These are phyloP conservation scores for Heteromormyrus szaboi DNA, from an alignment of 2,797 vertebrate genomes.

Conservation along the genomic window DNA sequence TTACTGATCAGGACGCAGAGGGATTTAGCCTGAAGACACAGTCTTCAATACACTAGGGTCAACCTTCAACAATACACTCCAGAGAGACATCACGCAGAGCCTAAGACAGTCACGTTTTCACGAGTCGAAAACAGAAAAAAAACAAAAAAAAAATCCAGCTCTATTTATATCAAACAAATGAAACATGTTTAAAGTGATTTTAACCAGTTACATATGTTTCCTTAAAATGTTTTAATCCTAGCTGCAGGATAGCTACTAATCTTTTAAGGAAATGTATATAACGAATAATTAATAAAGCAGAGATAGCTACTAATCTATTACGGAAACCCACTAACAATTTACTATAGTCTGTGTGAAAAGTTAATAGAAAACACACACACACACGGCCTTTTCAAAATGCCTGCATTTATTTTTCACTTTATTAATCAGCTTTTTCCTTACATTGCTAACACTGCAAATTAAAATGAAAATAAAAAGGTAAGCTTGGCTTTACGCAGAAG, in stretches of 20 bases:
- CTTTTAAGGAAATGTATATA: background rate
- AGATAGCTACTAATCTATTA: background rate
- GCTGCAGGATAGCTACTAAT: background rate
- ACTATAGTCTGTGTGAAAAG: background rate
- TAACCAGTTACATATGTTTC: background rate
- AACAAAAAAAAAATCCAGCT: background rate
- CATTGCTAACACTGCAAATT: background rate
- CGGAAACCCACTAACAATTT: background rate
- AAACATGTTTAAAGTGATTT: background rate
- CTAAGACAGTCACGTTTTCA: background rate
- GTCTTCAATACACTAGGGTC: background rate
- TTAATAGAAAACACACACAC: background rate
- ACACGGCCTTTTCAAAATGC: background rate
- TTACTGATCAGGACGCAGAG: background rate
- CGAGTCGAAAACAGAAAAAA: background rate
- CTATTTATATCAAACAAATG: background rate
- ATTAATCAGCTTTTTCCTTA: background rate
- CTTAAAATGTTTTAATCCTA: background rate
- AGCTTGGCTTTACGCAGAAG: background rate
- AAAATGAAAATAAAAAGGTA: background rate
- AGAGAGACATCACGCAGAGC: background rate
- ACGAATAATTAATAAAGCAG: background rate
- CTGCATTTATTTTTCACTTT: background rate
- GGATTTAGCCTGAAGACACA: background rate
- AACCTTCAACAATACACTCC: background rate